Evolutionary conservation across 2,888 invertebrate species (phyloP).

Genomic region (Lucinisca nassula): DNA sequence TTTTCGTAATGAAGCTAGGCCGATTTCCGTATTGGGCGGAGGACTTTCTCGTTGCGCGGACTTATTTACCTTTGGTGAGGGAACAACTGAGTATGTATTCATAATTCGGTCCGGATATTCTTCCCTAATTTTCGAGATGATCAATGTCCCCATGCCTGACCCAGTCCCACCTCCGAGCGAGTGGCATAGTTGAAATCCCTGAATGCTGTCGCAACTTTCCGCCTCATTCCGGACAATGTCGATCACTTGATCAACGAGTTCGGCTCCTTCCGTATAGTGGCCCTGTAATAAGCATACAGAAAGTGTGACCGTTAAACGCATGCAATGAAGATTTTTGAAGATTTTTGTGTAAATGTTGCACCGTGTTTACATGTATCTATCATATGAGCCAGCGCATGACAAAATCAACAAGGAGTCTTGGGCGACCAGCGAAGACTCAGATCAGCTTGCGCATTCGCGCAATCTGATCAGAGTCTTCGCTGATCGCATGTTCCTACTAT

Average conservation of each 20-base stretch:
- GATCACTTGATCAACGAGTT: constrained; percentile 90
- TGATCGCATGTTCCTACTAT: too few species aligned
- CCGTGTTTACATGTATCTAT: too few species aligned
- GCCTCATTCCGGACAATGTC: constrained; percentile 92
- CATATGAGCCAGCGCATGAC: too few species aligned
- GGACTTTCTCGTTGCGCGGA: too few species aligned
- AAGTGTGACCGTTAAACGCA: background rate
- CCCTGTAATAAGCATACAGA: constrained; percentile 89
- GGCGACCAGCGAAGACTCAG: too few species aligned
- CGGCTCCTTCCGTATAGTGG: constrained; percentile 96
- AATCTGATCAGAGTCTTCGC: too few species aligned
- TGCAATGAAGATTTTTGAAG: background rate
- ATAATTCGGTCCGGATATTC: constrained; percentile 99
- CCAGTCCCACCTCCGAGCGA: constrained; percentile 96
- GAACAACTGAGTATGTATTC: constrained; percentile 98
- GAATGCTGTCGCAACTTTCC: constrained; percentile 95
- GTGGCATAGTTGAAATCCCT: constrained; percentile 89
- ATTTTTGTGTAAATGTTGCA: background rate
- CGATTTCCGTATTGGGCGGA: too few species aligned
- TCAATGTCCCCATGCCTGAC: constrained; percentile 95
- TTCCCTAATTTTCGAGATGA: constrained; percentile 98
- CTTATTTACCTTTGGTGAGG: constrained; percentile 92
- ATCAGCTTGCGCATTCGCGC: too few species aligned
- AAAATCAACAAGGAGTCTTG: too few species aligned
- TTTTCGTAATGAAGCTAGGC: too few species aligned